Conservation (phyloP, 2,797 vertebrate genomes). For the Spinus olivaceus region DNA sequence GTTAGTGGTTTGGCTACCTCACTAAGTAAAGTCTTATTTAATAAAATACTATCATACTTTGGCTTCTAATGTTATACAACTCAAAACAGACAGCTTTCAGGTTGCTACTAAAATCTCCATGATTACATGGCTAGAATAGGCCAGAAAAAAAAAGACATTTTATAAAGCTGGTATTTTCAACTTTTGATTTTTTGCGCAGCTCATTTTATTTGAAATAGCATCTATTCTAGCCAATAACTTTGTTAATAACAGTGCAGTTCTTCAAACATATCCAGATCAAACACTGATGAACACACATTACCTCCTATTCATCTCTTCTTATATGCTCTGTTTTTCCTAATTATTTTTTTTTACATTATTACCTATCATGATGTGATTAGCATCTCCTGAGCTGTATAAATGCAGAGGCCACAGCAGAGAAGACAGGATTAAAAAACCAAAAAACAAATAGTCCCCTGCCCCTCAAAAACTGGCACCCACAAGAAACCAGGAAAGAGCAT, state of each 20-base stretch:
- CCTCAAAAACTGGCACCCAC: fast-evolving
- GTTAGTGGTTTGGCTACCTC: neutral
- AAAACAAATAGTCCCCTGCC: neutral
- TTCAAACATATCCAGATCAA: neutral
- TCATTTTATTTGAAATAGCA: neutral
- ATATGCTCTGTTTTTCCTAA: neutral
- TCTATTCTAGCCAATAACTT: neutral
- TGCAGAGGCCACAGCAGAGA: neutral
- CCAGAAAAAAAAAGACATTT: neutral
- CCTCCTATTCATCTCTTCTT: neutral
- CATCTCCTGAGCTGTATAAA: neutral
- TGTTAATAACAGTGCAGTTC: neutral
- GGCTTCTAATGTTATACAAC: neutral
- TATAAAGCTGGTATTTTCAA: neutral
- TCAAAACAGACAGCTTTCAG: neutral
- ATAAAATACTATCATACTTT: neutral
- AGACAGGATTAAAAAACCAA: neutral
- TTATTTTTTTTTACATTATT: neutral
- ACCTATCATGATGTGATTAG: neutral
- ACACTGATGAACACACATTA: neutral
- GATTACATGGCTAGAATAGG: neutral
- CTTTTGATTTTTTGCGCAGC: neutral
- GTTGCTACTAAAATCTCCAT: neutral
- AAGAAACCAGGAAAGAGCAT: neutral
- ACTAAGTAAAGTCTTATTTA: neutral